Evolutionary conservation across 2,113 vertebrate species (phyloP).

Genomic region (Corythornis vintsioides): DNA sequence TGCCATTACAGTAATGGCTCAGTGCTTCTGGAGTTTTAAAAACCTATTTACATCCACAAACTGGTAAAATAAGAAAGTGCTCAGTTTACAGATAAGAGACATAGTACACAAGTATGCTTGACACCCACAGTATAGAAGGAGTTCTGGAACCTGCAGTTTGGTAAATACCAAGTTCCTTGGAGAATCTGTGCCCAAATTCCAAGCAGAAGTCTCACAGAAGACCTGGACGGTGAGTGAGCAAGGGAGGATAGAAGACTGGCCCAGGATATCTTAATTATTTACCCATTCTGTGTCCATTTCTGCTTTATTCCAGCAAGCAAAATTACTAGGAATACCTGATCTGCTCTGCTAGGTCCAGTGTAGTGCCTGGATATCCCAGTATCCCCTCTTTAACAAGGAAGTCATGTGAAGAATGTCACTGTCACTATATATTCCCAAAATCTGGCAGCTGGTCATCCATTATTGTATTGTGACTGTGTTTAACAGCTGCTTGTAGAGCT

Average conservation of each 20-base stretch:
- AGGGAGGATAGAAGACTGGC: not conserved
- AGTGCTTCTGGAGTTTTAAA: not conserved
- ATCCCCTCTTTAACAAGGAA: not conserved
- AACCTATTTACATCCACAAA: not conserved
- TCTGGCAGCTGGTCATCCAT: not conserved
- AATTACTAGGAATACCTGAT: not conserved
- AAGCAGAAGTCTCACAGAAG: not conserved
- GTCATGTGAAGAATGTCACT: not conserved
- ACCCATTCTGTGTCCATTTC: not conserved
- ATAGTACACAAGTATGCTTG: not conserved
- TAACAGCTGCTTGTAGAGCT: not conserved
- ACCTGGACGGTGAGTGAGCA: not conserved
- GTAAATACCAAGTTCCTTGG: not conserved
- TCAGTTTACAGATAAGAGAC: not conserved
- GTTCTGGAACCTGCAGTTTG: not conserved
- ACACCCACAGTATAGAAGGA: not conserved
- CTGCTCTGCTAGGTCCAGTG: not conserved
- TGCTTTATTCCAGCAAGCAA: not conserved
- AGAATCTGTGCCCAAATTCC: not conserved
- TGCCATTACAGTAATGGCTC: not conserved
- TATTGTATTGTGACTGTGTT: not conserved
- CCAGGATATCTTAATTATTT: not conserved
- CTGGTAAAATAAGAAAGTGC: not conserved
- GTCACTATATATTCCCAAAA: not conserved
- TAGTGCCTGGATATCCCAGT: not conserved